phyloP scores from a whole-genome alignment of 2,113 vertebrate species.

The Fulica atra region DNA sequence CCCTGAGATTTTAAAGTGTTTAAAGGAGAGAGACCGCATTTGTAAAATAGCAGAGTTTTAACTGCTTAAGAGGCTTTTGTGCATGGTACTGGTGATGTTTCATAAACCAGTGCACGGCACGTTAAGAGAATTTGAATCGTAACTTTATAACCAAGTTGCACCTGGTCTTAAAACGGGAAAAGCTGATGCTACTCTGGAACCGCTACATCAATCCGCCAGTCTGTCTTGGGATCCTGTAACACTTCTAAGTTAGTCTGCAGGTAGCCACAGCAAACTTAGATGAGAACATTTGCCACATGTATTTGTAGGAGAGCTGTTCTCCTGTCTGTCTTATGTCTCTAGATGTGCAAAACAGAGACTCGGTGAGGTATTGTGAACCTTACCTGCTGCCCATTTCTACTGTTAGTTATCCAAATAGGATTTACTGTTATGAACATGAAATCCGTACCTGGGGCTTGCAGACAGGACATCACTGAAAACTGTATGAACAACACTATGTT shows the following conservation, averaged over 20 bases:
- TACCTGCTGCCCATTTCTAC: background rate
- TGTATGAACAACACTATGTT: background rate
- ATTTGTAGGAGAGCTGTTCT: background rate
- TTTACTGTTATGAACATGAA: background rate
- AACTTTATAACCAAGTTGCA: background rate
- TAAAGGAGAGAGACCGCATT: background rate
- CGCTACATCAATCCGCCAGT: background rate
- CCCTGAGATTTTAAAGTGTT: background rate
- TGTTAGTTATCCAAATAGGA: background rate
- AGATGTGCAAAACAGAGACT: background rate
- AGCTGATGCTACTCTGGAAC: background rate
- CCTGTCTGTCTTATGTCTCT: background rate
- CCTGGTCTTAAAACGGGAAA: background rate
- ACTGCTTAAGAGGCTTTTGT: background rate
- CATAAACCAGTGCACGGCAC: background rate
- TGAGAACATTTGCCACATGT: accelerated
- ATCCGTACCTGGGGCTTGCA: background rate
- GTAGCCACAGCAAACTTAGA: background rate
- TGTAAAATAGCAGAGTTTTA: background rate
- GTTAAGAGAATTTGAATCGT: background rate
- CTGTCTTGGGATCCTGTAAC: background rate
- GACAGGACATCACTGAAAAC: background rate
- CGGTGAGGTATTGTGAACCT: background rate
- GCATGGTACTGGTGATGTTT: background rate
- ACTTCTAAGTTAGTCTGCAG: background rate